Evolutionary conservation across 2,797 vertebrate genomes (phyloP).

Genomic region (Enoplosus armatus): DNA sequence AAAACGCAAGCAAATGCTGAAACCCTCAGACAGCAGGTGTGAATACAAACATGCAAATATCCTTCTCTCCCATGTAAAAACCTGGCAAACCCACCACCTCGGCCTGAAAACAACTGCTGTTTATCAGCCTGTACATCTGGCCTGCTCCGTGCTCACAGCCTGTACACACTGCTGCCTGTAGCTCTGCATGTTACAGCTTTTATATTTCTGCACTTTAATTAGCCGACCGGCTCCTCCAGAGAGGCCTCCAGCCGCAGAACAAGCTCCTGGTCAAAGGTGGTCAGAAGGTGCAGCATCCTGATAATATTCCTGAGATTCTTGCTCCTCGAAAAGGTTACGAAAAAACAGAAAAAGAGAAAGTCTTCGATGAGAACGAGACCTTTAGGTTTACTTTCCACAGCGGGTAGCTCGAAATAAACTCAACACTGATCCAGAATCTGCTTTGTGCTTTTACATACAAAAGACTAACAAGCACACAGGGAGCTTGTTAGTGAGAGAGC

Average conservation of each 20-base stretch:
- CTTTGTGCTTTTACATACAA: not conserved
- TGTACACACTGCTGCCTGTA: not conserved
- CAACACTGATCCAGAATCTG: no score
- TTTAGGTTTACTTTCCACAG: not conserved
- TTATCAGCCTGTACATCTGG: constrained; percentile 13
- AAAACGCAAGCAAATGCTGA: not conserved
- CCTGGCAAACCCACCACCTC: not conserved
- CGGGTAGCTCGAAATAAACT: not conserved
- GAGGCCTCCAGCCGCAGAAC: not conserved
- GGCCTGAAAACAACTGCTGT: constrained; percentile 22
- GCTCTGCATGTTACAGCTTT: not conserved
- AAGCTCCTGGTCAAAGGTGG: constrained; percentile 7
- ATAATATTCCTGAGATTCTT: no score
- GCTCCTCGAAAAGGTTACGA: no score
- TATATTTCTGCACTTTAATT: constrained; percentile 1
- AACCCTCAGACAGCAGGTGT: not conserved
- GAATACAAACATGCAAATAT: not conserved
- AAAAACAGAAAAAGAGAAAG: no score
- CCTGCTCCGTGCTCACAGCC: not conserved
- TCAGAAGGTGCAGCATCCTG: not conserved
- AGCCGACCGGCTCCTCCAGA: not conserved
- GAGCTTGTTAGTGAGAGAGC: not conserved
- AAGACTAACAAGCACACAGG: not conserved
- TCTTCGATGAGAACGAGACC: no score
- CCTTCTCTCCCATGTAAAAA: not conserved